These are phyloP conservation scores for Esperia sulphurella DNA, from an alignment of 2,888 invertebrate species.

Conservation along the genomic window DNA sequence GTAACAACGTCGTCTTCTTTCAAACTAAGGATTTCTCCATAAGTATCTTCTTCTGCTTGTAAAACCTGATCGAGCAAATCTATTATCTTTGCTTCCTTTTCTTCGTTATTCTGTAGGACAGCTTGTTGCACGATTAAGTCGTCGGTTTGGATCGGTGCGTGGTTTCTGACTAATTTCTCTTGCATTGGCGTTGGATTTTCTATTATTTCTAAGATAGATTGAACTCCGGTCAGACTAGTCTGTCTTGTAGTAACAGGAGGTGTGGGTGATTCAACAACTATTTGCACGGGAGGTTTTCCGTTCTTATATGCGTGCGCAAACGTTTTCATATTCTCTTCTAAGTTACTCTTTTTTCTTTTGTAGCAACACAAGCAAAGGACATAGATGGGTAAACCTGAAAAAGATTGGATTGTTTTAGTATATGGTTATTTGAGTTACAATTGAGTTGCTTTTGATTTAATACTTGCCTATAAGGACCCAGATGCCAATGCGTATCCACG, in stretches of 20 bases:
- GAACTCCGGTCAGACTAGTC: slow-evolving; percentile 39
- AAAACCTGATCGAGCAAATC: slow-evolving; percentile 69
- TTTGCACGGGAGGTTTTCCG: slow-evolving; percentile 59
- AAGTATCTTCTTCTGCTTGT: slow-evolving; percentile 71
- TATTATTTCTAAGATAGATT: slow-evolving; percentile 17
- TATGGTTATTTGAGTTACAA: too few relatives aligned
- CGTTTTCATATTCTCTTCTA: slow-evolving; percentile 32
- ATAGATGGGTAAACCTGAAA: slow-evolving; percentile 64
- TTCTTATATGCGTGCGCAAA: slow-evolving; percentile 38
- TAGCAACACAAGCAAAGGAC: slow-evolving; percentile 52
- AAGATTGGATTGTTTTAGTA: too few relatives aligned
- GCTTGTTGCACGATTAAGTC: slow-evolving; percentile 51
- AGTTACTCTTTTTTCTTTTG: slow-evolving; percentile 32
- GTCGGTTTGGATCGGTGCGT: slow-evolving; percentile 35
- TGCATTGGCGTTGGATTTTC: slow-evolving; percentile 28
- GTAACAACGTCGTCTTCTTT: slow-evolving; percentile 37
- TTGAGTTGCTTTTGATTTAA: neutral
- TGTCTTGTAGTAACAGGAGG: slow-evolving; percentile 54
- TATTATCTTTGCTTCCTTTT: slow-evolving; percentile 72
- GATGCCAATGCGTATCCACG: slow-evolving; percentile 90
- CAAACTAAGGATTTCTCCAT: slow-evolving; percentile 51
- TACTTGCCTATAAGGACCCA: slow-evolving; percentile 89
- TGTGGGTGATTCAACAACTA: slow-evolving; percentile 61
- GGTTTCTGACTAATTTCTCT: slow-evolving; percentile 30
- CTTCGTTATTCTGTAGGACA: slow-evolving; percentile 56